Base-by-base conservation (phyloP, 2,888 invertebrate genomes). In the Andrena haemorrhoa region DNA sequence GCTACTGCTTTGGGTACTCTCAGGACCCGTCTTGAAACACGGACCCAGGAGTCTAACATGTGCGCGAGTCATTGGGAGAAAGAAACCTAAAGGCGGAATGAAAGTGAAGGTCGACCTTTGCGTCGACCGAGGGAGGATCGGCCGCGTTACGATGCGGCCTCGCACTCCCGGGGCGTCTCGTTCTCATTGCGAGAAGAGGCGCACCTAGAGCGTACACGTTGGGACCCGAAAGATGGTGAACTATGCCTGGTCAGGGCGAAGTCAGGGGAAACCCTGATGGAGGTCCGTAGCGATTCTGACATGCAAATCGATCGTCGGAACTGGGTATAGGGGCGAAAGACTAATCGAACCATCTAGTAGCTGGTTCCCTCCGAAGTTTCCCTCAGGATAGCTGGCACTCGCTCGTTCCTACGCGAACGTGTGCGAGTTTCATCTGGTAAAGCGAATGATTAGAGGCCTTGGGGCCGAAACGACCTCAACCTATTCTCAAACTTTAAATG, bases 241-340 rank as follows among this genome's bases (percentile, higher is more conserved):
- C 41, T 41, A 96, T 96, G 95, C 95, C 95, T 95, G 96, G 95
- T 95, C 95, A 96, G 96, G 95, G 95, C 94, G 95, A 96, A 96
- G 96, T 33, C 69, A 41, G 53, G 29, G 35, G 69, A 69, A 75
- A 31, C 95, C 82, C 88, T 96, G 95, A 96, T 96, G 95, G 95
- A 94, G 94, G 95, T 87, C 85, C 86, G 95, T 95, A 94, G 95
- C 95, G 90, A 91, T 86, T 90, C 89, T 90, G 96, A 96, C 96
- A 96, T 96, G 96, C 96, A 96, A 96, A 96, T 96, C 96, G 41
- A 96, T 96, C 96, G 95, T 96, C 95, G 94, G 95, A 96, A 95
- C 95, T 96, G 96, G 95, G 96, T 96, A 96, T 96, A 96, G 96
- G 95, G 96, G 95, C 95, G 95, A 41, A 41, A 41, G 41, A 41